Evolutionary conservation across 2,888 invertebrate genomes (phyloP).

Genomic region (Orchesella flavescens): DNA sequence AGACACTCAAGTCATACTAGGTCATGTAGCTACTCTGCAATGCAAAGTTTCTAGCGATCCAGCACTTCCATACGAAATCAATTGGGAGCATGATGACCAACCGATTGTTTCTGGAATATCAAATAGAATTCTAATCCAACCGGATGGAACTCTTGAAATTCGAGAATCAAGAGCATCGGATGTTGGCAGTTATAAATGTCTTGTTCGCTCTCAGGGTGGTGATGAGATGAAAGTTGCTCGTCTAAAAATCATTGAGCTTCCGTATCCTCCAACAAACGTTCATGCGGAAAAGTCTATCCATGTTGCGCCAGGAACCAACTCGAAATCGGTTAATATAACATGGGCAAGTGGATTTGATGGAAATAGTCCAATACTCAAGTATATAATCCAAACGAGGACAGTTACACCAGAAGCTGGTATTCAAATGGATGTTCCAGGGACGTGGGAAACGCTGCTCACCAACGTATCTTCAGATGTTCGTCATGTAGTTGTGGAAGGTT

Average conservation of each 20-base stretch:
- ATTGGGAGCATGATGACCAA: conserved; percentile 90
- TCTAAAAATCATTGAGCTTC: conserved; percentile 93
- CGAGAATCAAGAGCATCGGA: conserved; percentile 92
- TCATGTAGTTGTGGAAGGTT: conserved; percentile 86
- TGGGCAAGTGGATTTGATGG: conserved; percentile 99
- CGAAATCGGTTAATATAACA: conserved; percentile 88
- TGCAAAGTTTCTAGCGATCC: conserved; percentile 96
- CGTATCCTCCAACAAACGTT: conserved; percentile 92
- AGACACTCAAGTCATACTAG: conserved; percentile 91
- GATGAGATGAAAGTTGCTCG: conserved; percentile 91
- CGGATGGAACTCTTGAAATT: conserved; percentile 71
- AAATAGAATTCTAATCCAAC: conserved; percentile 67
- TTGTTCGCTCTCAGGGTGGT: conserved; percentile 91
- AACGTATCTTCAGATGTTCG: conserved; percentile 88
- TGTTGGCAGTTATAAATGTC: conserved; percentile 94
- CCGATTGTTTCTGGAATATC: conserved; percentile 69
- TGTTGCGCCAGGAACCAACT: conserved; percentile 75
- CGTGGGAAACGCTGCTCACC: conserved; percentile 88
- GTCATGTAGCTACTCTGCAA: conserved; percentile 92
- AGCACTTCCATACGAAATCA: conserved; percentile 87
- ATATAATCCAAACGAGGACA: conserved; percentile 91
- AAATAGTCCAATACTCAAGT: conserved; percentile 94
- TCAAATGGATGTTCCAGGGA: conserved; percentile 63
- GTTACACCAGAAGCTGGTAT: conserved; percentile 78
- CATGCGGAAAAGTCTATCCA: conserved; percentile 78